phyloP scores from a whole-genome alignment of 1,140 invertebrate species.

The Aphidius ervi region DNA sequence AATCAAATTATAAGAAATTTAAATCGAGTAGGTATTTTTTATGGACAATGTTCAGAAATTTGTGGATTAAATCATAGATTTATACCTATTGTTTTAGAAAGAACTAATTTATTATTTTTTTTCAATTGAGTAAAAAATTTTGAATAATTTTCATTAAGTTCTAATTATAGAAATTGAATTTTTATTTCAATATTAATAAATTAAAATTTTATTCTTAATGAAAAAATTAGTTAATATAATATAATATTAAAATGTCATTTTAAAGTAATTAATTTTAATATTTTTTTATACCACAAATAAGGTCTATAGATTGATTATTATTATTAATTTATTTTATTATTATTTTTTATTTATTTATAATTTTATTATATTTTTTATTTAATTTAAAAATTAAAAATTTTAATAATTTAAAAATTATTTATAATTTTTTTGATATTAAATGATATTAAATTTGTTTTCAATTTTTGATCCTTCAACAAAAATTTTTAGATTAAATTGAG shows the following conservation, averaged over 20 bases:
- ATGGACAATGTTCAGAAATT: slow-evolving; percentile 76
- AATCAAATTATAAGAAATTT: slow-evolving; percentile 60
- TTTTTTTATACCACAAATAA: slow-evolving; percentile 33
- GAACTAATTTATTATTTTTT: slow-evolving; percentile 53
- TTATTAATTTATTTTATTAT: too few relatives aligned
- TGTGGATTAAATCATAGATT: slow-evolving; percentile 73
- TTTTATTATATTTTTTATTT: slow-evolving; percentile 33
- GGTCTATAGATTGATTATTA: slow-evolving; percentile 28
- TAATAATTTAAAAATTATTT: slow-evolving; percentile 50
- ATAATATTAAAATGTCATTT: slow-evolving; percentile 46
- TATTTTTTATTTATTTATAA: slow-evolving; percentile 17
- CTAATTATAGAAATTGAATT: slow-evolving; percentile 64
- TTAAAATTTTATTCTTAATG: slow-evolving; percentile 40
- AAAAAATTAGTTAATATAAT: slow-evolving; percentile 45
- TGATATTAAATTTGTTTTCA: slow-evolving; percentile 33
- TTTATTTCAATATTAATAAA: slow-evolving; percentile 60
- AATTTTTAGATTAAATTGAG: slow-evolving; percentile 12
- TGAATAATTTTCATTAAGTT: slow-evolving; percentile 36
- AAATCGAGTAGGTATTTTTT: slow-evolving; percentile 60
- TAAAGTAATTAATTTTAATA: slow-evolving; percentile 33
- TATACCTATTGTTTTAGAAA: slow-evolving; percentile 70
- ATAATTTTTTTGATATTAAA: slow-evolving; percentile 26
- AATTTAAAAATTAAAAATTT: slow-evolving; percentile 57
- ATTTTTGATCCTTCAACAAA: slow-evolving; percentile 27
- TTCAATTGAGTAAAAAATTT: slow-evolving; percentile 54